A percentile compares a stretch with the other conserved stretches of the same genome.
phyloP scores from a whole-genome alignment of 2,113 vertebrate genomes.

The Myrmophylax atrothorax region DNA sequence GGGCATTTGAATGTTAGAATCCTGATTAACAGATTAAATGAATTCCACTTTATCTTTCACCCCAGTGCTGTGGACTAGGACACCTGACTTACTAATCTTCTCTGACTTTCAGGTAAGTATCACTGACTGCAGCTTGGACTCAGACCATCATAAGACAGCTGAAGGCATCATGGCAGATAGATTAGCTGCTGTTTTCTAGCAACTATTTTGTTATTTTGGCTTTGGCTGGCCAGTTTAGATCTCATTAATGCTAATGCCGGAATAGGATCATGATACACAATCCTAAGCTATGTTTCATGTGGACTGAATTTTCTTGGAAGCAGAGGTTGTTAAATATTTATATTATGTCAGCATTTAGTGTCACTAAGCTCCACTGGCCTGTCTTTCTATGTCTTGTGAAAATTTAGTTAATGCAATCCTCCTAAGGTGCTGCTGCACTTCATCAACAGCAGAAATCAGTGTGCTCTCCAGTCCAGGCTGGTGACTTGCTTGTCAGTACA shows the following conservation, averaged over 20 bases:
- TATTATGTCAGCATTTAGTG: slow-evolving; percentile 22
- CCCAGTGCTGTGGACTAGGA: background rate
- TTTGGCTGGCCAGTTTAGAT: slow-evolving; percentile 22
- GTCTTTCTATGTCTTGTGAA: background rate
- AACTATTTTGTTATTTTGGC: slow-evolving; percentile 43
- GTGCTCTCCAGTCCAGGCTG: background rate
- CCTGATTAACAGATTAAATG: slow-evolving; percentile 66
- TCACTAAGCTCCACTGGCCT: background rate
- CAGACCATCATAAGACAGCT: background rate
- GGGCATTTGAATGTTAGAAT: slow-evolving; percentile 66
- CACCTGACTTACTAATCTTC: slow-evolving; percentile 49
- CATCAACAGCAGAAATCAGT: background rate
- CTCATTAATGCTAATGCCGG: slow-evolving; percentile 41
- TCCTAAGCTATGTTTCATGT: slow-evolving; percentile 50
- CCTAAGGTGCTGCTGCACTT: background rate
- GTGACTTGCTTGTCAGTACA: background rate
- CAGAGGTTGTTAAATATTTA: slow-evolving; percentile 45
- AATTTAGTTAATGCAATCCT: slow-evolving; percentile 5
- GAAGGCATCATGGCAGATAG: slow-evolving; percentile 23
- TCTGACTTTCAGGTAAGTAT: slow-evolving; percentile 44
- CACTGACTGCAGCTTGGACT: slow-evolving; percentile 40
- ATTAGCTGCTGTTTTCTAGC: slow-evolving; percentile 34
- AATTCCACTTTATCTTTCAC: slow-evolving; percentile 63
- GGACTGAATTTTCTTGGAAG: slow-evolving; percentile 28
- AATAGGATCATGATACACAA: background rate